Evolutionary conservation across 2,888 invertebrate species (phyloP).

Genomic region (Stramonita haemastoma): DNA sequence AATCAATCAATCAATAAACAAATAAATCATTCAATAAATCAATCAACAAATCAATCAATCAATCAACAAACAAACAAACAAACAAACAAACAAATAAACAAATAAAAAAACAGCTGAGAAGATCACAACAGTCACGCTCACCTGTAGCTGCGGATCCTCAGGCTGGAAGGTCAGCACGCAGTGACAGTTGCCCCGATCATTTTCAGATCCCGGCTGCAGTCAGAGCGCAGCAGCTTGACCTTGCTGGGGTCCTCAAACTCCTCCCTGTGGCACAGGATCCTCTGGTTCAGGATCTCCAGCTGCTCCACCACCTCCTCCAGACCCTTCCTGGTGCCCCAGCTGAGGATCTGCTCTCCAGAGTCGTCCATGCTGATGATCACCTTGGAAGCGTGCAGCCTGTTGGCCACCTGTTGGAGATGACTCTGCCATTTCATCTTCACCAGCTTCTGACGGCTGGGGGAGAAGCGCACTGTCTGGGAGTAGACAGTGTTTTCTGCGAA

Average conservation of each 20-base stretch:
- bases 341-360: neutral
- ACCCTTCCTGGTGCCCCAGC: slow-evolving; percentile 22
- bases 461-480: slow-evolving; percentile 36
- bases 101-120: neutral
- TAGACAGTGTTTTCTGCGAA: slow-evolving; percentile 48
- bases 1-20: too few species aligned
- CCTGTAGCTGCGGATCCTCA: slow-evolving; percentile 12
- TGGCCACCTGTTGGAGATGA: slow-evolving; percentile 45
- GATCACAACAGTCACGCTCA: neutral
- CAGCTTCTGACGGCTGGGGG: slow-evolving; percentile 45
- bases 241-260: slow-evolving; percentile 6
- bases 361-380: neutral
- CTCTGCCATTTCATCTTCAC: slow-evolving; percentile 44
- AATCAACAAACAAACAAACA: too few species aligned
- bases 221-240: slow-evolving; percentile 13
- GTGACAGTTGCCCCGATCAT: neutral
- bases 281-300: neutral
- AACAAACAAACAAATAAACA: too few species aligned
- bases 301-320: neutral
- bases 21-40: too few species aligned
- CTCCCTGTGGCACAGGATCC: neutral
- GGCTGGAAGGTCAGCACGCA: slow-evolving; percentile 20
- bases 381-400: neutral
- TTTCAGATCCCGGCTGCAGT: neutral
- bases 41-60: too few species aligned